Evolutionary conservation across 2,888 invertebrate species (phyloP).

Genomic region (Hydropsyche betteni): DNA sequence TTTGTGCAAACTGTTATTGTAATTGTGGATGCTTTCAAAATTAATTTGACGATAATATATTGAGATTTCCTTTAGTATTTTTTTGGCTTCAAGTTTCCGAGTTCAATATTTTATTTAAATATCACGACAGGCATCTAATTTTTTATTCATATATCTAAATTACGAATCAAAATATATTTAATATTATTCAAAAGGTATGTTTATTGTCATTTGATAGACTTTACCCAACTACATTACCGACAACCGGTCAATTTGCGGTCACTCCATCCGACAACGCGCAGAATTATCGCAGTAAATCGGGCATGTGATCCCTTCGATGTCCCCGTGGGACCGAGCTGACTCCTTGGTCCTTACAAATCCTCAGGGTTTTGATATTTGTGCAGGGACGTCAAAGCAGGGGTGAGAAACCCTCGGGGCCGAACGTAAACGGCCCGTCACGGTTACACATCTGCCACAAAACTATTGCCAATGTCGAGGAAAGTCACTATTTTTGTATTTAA

Average conservation of each 20-base stretch:
- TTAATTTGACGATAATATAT: too few relatives aligned
- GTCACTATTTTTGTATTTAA: slow-evolving; percentile 24
- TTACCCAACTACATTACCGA: too few relatives aligned
- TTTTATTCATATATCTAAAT: too few relatives aligned
- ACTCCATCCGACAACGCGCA: not conserved
- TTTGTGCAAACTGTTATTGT: too few relatives aligned
- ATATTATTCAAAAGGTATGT: too few relatives aligned
- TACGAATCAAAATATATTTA: too few relatives aligned
- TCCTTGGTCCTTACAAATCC: slow-evolving; percentile 31
- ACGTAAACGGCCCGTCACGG: slow-evolving; percentile 37
- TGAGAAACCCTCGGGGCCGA: slow-evolving; percentile 8
- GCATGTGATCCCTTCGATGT: slow-evolving; percentile 1
- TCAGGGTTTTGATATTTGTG: not conserved
- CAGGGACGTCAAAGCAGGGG: slow-evolving; percentile 26
- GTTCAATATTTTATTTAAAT: too few relatives aligned
- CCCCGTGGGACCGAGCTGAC: slow-evolving; percentile 17
- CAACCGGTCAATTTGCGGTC: slow-evolving; percentile 5
- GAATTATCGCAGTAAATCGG: slow-evolving; percentile 25
- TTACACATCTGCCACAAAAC: slow-evolving; percentile 33
- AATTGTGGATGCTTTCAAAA: too few relatives aligned
- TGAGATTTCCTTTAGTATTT: too few relatives aligned
- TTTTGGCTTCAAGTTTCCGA: too few relatives aligned
- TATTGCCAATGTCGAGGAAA: not conserved
- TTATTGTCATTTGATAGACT: too few relatives aligned
- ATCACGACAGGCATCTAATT: too few relatives aligned